Conservation (phyloP, 2,888 invertebrate genomes). For the Trachelus stipa region DNA sequence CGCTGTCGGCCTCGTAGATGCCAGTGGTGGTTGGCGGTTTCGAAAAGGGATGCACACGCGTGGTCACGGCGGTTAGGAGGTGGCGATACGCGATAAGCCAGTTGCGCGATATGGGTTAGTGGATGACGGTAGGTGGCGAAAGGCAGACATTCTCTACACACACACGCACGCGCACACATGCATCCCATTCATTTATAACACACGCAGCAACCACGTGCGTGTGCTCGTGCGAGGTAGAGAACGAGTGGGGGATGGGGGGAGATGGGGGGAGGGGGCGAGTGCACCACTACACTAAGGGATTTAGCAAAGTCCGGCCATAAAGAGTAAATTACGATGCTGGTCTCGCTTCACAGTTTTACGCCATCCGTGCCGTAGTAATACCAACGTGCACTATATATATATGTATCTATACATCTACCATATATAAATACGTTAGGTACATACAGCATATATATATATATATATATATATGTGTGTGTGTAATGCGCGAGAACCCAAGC, state of each 20-base stretch:
- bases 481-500: conserved; percentile 19
- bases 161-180: too few species aligned
- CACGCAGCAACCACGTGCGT: background rate
- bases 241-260: too few species aligned
- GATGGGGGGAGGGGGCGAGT: background rate
- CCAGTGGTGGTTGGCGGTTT: background rate
- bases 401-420: background rate
- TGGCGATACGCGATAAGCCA: conserved; percentile 32
- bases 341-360: conserved; percentile 54
- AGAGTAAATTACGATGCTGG: conserved; percentile 57
- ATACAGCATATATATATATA: background rate
- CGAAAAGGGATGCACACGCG: background rate
- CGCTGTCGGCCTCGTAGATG: background rate
- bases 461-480: background rate
- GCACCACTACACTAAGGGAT: conserved; percentile 43
- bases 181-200: background rate
- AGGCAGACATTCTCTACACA: conserved; percentile 18
- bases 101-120: conserved; percentile 20
- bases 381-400: conserved; percentile 5
- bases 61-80: conserved; percentile 1
- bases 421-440: background rate
- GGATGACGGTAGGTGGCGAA: conserved; percentile 28
- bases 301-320: conserved; percentile 56
- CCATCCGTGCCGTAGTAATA: conserved; percentile 30
- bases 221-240: background rate